A percentile compares a stretch with the other conserved stretches of the same genome.
Evolutionary conservation across 1,140 invertebrate genomes (phyloP).

Genomic region (Trinorchestia longiramus): DNA sequence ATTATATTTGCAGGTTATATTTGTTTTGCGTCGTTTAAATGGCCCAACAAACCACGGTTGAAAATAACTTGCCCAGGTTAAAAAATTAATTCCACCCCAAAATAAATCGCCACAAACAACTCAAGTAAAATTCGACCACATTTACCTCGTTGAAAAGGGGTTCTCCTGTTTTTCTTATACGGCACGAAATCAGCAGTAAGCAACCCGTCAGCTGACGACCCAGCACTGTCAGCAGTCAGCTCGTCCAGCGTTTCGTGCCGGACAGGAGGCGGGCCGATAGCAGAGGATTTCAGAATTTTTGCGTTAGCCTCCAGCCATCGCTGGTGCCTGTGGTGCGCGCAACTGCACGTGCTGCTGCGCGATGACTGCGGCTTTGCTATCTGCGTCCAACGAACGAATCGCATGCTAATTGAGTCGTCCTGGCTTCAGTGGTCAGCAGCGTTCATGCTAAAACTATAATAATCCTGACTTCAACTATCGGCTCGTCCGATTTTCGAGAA

Average conservation of each 20-base stretch:
- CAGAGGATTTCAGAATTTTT: conserved; percentile 58
- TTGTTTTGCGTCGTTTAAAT: no score
- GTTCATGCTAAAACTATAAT: background rate
- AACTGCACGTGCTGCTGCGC: conserved; percentile 19
- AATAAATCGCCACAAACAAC: no score
- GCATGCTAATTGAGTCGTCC: background rate
- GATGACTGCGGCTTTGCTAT: background rate
- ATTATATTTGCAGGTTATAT: no score
- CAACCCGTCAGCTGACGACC: conserved; percentile 1
- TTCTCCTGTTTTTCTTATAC: background rate
- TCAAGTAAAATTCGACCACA: background rate
- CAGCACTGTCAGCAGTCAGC: background rate
- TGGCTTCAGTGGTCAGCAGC: background rate
- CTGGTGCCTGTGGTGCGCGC: conserved; percentile 52
- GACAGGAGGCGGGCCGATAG: conserved; percentile 29
- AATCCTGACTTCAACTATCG: background rate
- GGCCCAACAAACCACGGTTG: no score
- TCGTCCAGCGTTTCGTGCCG: conserved; percentile 21
- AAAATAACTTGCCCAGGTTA: no score
- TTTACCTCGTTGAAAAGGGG: conserved; percentile 26
- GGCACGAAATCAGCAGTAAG: conserved; percentile 32
- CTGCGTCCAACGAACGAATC: conserved; percentile 45
- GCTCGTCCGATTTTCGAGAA: background rate
- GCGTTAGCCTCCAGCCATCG: conserved; percentile 31
- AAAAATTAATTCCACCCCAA: no score